A percentile compares a stretch with the other conserved stretches of the same genome.
Evolutionary conservation across 2,797 vertebrate genomes (phyloP).

Genomic region (Channa striata): DNA sequence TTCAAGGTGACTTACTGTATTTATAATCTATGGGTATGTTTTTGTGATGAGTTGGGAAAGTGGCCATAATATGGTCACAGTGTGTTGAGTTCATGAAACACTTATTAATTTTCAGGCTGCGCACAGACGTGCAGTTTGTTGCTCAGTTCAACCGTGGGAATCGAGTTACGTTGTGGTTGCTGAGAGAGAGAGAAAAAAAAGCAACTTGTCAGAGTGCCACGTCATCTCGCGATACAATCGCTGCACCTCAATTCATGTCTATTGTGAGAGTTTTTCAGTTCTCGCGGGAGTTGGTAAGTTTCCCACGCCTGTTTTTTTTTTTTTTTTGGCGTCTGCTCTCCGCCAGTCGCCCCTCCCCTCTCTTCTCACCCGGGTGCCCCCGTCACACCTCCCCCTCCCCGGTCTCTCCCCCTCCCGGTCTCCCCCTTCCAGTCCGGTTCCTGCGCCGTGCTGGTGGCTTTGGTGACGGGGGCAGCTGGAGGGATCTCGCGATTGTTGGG

Average conservation of each 20-base stretch:
- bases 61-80: too few species aligned
- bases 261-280: conserved; percentile 76
- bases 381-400: conserved; percentile 48
- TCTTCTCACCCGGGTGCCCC: conserved; percentile 53
- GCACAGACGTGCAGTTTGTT: conserved; percentile 53
- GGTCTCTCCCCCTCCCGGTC: conserved; percentile 14
- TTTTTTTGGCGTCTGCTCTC: conserved; percentile 70
- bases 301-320: conserved; percentile 88
- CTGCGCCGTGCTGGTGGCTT: conserved; percentile 60
- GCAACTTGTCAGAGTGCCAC: conserved; percentile 19
- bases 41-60: neutral
- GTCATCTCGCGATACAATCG: conserved; percentile 78
- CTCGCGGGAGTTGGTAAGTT: conserved; percentile 83
- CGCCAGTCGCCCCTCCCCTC: conserved; percentile 47
- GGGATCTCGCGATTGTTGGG: conserved; percentile 93
- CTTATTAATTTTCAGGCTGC: neutral
- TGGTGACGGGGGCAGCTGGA: conserved; percentile 47
- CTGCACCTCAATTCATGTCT: conserved; percentile 36
- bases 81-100: neutral
- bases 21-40: neutral
- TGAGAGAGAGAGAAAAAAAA: conserved; percentile 37
- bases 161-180: conserved; percentile 56
- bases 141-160: conserved; percentile 79
- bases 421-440: conserved; percentile 50
- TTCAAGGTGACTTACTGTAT: neutral